Conservation (phyloP, 2,797 vertebrate species). For the Protonibea diacanthus region DNA sequence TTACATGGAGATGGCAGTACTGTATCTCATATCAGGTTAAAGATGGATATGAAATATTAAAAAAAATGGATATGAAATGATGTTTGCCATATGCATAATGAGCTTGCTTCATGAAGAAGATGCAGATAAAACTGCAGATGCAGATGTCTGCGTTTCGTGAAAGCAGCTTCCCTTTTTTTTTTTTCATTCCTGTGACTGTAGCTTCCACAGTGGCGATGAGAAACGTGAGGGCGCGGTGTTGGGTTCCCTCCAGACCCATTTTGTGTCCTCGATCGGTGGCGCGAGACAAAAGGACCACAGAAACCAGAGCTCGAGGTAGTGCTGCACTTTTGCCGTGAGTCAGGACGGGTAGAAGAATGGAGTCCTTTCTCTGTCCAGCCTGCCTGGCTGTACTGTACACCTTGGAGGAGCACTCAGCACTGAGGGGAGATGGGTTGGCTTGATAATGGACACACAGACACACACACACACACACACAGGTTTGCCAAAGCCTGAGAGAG, state of each 20-base stretch:
- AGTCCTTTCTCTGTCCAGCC: conserved; percentile 76
- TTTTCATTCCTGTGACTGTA: conserved; percentile 54
- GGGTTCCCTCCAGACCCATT: conserved; percentile 84
- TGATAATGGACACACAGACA: conserved; percentile 77
- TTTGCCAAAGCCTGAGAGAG: conserved; percentile 28
- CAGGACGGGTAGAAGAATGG: conserved; percentile 76
- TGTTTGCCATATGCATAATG: not conserved
- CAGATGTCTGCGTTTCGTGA: not conserved
- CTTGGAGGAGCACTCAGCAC: conserved; percentile 81
- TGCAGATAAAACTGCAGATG: not conserved
- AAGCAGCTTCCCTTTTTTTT: conserved; percentile 22
- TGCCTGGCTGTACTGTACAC: conserved; percentile 77
- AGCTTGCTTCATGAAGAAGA: not conserved
- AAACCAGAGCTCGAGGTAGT: conserved; percentile 81
- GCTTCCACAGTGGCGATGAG: conserved; percentile 63
- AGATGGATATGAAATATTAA: not conserved
- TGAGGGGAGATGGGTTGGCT: conserved; percentile 73
- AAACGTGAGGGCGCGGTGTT: conserved; percentile 79
- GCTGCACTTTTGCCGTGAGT: conserved; percentile 74
- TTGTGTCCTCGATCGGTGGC: conserved; percentile 78
- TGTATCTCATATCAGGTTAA: conserved; percentile 32
- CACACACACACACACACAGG: conserved; percentile 54
- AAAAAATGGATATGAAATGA: not conserved
- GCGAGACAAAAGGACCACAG: conserved; percentile 82
- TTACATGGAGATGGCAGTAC: conserved; percentile 31